These are phyloP conservation scores for Blera fallax DNA, from an alignment of 2,888 invertebrate genomes.

Conservation along the genomic window DNA sequence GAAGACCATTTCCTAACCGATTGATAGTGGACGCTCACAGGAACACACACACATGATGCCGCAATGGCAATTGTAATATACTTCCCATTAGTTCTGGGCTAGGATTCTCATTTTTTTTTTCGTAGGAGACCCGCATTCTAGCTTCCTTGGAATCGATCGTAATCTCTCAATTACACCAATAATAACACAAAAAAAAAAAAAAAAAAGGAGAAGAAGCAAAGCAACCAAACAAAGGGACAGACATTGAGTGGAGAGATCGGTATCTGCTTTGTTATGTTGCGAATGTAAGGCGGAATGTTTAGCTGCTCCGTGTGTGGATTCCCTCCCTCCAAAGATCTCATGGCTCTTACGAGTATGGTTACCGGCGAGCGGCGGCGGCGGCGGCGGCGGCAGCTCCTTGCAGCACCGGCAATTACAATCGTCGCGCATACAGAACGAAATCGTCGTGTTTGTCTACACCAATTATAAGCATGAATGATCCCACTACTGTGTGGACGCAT, in stretches of 20 bases:
- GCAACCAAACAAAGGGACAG: conserved; percentile 60
- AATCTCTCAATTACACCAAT: conserved; percentile 72
- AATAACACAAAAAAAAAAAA: conserved; percentile 56
- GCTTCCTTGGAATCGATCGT: conserved; percentile 51
- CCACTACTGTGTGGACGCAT: conserved; percentile 70
- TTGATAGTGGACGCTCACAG: conserved; percentile 64
- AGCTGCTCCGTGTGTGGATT: conserved; percentile 34
- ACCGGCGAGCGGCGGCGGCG: background rate
- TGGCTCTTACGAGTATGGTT: conserved; percentile 2
- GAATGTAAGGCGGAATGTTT: conserved; percentile 66
- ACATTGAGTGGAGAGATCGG: conserved; percentile 68
- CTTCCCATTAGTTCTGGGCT: conserved; percentile 29
- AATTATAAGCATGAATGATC: conserved; percentile 72
- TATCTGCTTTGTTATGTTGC: conserved; percentile 72
- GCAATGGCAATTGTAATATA: conserved; percentile 10
- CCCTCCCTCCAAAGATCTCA: background rate
- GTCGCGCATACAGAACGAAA: conserved; percentile 58
- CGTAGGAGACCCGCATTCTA: conserved; percentile 24
- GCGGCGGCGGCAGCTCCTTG: conserved; percentile 14
- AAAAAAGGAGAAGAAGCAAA: conserved; percentile 21
- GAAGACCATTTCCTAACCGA: conserved; percentile 45
- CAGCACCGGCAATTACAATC: conserved; percentile 63
- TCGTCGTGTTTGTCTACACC: conserved; percentile 66
- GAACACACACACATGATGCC: conserved; percentile 6
- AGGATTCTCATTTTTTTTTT: conserved; percentile 32